Conservation (phyloP, 2,888 invertebrate species). For the Dryococelus australis region DNA sequence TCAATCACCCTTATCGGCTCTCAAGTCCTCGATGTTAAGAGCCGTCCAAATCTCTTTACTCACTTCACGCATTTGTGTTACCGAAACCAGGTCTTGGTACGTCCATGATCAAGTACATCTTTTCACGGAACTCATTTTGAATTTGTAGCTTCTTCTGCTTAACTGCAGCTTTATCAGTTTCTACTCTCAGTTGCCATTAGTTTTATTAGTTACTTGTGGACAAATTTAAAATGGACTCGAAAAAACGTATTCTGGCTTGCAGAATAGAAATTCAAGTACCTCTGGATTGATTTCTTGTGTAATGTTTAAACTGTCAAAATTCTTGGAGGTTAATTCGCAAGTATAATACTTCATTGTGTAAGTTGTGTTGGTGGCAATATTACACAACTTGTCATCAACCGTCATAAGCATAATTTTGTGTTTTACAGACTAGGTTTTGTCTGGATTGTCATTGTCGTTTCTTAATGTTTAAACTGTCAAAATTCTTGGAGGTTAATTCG, state of each 20-base stretch:
- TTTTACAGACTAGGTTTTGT: not conserved
- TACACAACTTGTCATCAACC: not conserved
- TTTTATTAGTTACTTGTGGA: not conserved
- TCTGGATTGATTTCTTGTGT: not conserved
- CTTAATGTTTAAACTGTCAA: not conserved
- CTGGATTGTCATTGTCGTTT: not conserved
- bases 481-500: not conserved
- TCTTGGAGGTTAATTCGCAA: not conserved
- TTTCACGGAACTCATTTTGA: too few species aligned
- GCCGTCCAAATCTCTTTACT: too few species aligned
- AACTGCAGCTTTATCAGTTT: too few species aligned
- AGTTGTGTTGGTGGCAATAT: not conserved
- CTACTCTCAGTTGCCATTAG: too few species aligned
- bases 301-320: not conserved
- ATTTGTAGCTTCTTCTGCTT: too few species aligned
- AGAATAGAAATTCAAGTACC: not conserved
- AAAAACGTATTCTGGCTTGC: not conserved
- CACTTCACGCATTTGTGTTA: constrained; percentile 3
- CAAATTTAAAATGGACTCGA: not conserved
- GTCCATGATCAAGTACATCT: not conserved
- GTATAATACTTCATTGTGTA: not conserved
- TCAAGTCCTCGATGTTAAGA: too few species aligned
- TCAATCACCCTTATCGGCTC: too few species aligned
- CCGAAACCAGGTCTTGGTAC: not conserved
- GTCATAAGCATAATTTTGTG: not conserved